Evolutionary conservation across 2,888 invertebrate genomes (phyloP), one percentile per base, ranked within the genome.

Genomic region (Reticulitermes lucifugus): DNA sequence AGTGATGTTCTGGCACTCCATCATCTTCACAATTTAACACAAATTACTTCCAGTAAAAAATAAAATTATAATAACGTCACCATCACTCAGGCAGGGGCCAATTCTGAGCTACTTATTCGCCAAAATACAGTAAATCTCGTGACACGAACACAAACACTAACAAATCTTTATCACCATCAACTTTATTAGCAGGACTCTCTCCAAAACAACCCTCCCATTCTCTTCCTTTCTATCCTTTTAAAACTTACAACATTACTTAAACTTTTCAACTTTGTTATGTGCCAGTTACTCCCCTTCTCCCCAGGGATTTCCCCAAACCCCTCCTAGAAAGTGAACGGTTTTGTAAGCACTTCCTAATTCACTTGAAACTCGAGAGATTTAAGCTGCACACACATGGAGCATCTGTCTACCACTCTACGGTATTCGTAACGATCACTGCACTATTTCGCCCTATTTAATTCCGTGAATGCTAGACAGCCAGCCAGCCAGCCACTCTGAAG

Each of bases 281-380:
- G 55, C 25, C 70, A 70, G 70, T 70, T 70, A 70, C 70, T 18
- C 70, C 25, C n/a, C 2, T 18, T 22, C 12, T 18, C 79, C 55
- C 46, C 18, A 14, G 18, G 18, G 55, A 55, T 55, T 25, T 51
- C 9, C 79, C 79, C 14, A 18, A 1, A 18, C 55, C 29, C 55
- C n/a, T 55, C 55, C 55, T 21, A 18, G 51, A 79, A 55, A 79
- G 79, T 55, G 55, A 79, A 79, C 29, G 79, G 79, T 79, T 79
- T 79, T 79, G 25, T 79, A 79, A 79, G 79, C 55, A 79, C 55
- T 79, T 79, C 79, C 51, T 55, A 79, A 79, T 79, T 79, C 79
- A 79, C 25, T 29, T 25, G 55, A 51, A 79, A n/a, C 55, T 79
- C 55, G 79, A 79, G 55, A n/a, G 25, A 46, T 79, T n/a, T 29